Conservation (phyloP, 2,888 invertebrate species). For the Tholera decimalis region DNA sequence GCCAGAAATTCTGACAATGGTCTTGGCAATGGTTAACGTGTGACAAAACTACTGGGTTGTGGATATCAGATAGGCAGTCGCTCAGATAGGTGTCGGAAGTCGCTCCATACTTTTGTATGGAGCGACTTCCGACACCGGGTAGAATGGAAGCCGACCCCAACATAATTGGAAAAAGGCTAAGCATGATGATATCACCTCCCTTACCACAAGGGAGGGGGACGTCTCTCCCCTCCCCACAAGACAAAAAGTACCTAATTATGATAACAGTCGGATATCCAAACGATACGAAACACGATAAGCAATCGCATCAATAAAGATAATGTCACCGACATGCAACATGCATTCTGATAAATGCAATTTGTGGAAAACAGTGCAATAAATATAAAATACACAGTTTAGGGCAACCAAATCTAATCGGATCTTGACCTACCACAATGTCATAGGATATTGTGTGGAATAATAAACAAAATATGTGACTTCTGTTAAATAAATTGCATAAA, state of each 20-base stretch:
- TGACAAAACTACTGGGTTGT: too few relatives aligned
- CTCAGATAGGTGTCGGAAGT: too few relatives aligned
- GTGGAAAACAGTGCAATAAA: slow-evolving; percentile 41
- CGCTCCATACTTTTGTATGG: too few relatives aligned
- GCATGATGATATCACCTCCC: not conserved
- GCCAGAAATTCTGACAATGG: too few relatives aligned
- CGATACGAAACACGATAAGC: slow-evolving; percentile 13
- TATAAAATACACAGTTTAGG: not conserved
- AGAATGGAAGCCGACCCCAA: too few relatives aligned
- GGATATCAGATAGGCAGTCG: too few relatives aligned
- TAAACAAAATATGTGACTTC: slow-evolving; percentile 4
- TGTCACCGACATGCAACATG: slow-evolving; percentile 27
- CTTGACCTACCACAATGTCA: slow-evolving; percentile 43
- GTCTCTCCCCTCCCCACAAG: not conserved
- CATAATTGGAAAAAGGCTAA: too few relatives aligned
- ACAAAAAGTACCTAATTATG: slow-evolving; percentile 3
- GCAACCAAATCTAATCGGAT: slow-evolving; percentile 33
- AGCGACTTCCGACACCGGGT: too few relatives aligned
- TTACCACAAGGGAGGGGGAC: not conserved
- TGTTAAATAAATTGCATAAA: slow-evolving; percentile 1
- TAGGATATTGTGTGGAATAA: not conserved
- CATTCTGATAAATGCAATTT: slow-evolving; percentile 36
- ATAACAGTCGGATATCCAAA: not conserved
- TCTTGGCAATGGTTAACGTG: too few relatives aligned
- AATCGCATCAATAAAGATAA: slow-evolving; percentile 28